Evolutionary conservation across 2,888 invertebrate species (phyloP).

Genomic region (Torymus auratus): DNA sequence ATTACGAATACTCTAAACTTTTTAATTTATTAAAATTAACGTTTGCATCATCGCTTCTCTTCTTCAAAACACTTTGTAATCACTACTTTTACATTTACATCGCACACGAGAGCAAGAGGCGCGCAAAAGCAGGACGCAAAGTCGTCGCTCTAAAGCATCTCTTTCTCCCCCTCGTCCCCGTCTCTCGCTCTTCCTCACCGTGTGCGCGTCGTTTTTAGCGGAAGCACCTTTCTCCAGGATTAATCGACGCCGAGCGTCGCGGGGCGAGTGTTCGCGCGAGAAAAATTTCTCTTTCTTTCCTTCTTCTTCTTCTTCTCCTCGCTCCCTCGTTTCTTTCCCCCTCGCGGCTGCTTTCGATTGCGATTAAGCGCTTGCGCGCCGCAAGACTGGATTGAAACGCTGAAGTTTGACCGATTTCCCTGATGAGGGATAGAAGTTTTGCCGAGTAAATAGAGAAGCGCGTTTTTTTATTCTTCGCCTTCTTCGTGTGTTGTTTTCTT

Average conservation of each 20-base stretch:
- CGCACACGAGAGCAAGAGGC: too few relatives aligned
- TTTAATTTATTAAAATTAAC: too few relatives aligned
- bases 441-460: slow-evolving; percentile 8
- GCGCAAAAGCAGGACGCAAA: not conserved
- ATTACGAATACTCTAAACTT: too few relatives aligned
- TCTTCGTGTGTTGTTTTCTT: not conserved
- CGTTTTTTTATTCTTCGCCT: not conserved
- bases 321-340: not conserved
- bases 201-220: slow-evolving; percentile 1
- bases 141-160: slow-evolving; percentile 3
- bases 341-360: slow-evolving; percentile 29
- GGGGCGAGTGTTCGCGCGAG: not conserved
- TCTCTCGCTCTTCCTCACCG: too few relatives aligned
- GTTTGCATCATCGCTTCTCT: too few relatives aligned
- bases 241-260: slow-evolving; percentile 36
- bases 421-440: slow-evolving; percentile 32
- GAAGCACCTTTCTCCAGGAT: slow-evolving; percentile 25
- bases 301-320: not conserved
- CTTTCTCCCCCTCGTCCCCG: too few relatives aligned
- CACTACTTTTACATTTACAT: too few relatives aligned
- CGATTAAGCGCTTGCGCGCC: slow-evolving; percentile 29
- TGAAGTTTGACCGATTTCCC: slow-evolving; percentile 30
- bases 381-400: slow-evolving; percentile 27
- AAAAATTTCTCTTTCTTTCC: slow-evolving; percentile 29
- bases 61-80: too few relatives aligned